Percentiles rank a stretch among this genome's conserved stretches.
These are phyloP conservation scores for Julus scanicus DNA, from an alignment of 2,888 invertebrate species.

Conservation along the genomic window DNA sequence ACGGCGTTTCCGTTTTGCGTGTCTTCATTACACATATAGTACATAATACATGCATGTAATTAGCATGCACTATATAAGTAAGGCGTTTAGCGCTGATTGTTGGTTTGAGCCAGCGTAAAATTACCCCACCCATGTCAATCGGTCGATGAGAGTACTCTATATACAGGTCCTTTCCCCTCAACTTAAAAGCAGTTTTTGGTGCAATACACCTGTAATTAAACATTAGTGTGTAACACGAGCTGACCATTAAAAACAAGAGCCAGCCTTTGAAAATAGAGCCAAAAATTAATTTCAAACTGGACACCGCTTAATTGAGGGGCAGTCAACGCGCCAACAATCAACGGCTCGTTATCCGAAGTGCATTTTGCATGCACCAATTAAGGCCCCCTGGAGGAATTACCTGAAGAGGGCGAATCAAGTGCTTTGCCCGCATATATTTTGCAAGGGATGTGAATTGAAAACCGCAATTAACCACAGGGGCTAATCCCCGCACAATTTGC, in stretches of 20 bases:
- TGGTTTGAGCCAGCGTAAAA: too few species aligned
- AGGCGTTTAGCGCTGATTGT: too few species aligned
- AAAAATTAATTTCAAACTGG: not conserved
- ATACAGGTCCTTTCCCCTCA: too few species aligned
- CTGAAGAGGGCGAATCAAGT: not conserved
- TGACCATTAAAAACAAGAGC: not conserved
- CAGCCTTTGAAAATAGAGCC: not conserved
- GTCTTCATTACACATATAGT: too few species aligned
- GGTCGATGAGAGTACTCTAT: too few species aligned
- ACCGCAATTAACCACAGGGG: slow-evolving; percentile 2
- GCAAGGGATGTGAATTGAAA: not conserved
- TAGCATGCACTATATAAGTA: too few species aligned
- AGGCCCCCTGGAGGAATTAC: not conserved
- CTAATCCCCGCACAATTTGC: not conserved
- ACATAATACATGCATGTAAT: too few species aligned
- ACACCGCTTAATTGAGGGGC: not conserved
- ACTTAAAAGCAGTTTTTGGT: too few species aligned
- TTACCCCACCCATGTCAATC: too few species aligned
- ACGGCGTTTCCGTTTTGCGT: too few species aligned
- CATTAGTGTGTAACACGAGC: not conserved
- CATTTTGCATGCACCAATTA: not conserved
- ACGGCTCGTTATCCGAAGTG: not conserved
- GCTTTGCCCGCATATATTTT: not conserved
- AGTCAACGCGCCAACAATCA: slow-evolving; percentile 16
- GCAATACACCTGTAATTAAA: not conserved